Evolutionary conservation across 2,113 vertebrate genomes (phyloP).

Genomic region (Cinclus mexicanus): DNA sequence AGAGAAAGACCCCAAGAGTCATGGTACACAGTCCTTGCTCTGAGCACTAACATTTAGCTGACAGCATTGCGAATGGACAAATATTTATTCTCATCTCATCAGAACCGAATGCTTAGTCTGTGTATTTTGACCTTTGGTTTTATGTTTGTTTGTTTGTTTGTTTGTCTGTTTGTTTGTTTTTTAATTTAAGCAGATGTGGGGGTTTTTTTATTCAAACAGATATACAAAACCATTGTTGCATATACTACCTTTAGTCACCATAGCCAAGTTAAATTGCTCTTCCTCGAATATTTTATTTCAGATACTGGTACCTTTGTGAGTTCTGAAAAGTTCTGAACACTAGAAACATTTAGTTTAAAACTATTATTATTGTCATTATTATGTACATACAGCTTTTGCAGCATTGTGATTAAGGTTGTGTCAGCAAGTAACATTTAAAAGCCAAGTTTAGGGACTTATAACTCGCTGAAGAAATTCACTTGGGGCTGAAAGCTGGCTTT

Average conservation of each 20-base stretch:
- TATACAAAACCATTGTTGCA: not conserved
- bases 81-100: not conserved
- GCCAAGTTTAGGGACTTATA: slow-evolving; percentile 13
- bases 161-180: not conserved
- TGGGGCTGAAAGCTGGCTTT: slow-evolving; percentile 49
- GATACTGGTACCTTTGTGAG: not conserved
- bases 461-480: slow-evolving; percentile 3
- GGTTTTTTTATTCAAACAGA: not conserved
- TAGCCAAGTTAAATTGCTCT: not conserved
- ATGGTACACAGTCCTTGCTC: not conserved
- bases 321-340: not conserved
- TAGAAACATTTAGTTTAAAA: not conserved
- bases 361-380: not conserved
- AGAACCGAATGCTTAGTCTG: not conserved
- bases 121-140: not conserved
- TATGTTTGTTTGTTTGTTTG: not conserved
- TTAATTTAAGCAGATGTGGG: not conserved
- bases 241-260: not conserved
- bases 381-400: not conserved
- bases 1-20: not conserved
- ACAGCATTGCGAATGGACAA: not conserved
- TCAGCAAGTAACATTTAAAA: slow-evolving; percentile 47
- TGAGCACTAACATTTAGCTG: not conserved
- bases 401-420: slow-evolving; percentile 22
- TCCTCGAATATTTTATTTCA: not conserved